Evolutionary conservation across 2,888 invertebrate genomes (phyloP).

Genomic region (Hemaris fuciformis): DNA sequence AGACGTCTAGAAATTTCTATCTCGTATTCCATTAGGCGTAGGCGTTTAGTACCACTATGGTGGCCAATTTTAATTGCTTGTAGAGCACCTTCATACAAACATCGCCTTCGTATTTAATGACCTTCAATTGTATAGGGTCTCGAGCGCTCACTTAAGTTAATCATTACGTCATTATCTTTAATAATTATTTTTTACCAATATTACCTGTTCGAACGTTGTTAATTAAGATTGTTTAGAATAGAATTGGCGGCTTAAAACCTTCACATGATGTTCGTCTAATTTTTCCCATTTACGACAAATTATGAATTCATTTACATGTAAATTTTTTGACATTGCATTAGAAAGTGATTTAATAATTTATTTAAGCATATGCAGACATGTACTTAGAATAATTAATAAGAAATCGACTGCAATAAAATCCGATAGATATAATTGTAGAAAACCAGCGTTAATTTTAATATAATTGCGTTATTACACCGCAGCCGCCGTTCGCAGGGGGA

Average conservation of each 20-base stretch:
- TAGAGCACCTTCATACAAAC: not conserved
- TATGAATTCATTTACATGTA: not conserved
- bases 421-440: not conserved
- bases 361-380: not conserved
- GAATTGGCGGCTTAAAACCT: not conserved
- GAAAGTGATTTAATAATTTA: not conserved
- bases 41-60: not conserved
- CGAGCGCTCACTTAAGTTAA: not conserved
- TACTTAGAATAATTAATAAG: too few relatives aligned
- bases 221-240: slow-evolving; percentile 1
- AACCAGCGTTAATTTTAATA: not conserved
- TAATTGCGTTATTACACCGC: not conserved
- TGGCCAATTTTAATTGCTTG: not conserved
- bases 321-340: not conserved
- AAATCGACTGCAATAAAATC: too few relatives aligned
- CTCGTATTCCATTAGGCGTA: not conserved
- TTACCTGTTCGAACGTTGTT: not conserved
- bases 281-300: not conserved
- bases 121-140: not conserved
- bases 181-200: not conserved
- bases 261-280: not conserved
- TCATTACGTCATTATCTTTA: not conserved
- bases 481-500: not conserved
- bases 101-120: not conserved
- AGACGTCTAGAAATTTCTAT: not conserved